These are phyloP conservation scores for Porphyrio hochstetteri DNA, from an alignment of 2,113 vertebrate genomes.

Conservation along the genomic window DNA sequence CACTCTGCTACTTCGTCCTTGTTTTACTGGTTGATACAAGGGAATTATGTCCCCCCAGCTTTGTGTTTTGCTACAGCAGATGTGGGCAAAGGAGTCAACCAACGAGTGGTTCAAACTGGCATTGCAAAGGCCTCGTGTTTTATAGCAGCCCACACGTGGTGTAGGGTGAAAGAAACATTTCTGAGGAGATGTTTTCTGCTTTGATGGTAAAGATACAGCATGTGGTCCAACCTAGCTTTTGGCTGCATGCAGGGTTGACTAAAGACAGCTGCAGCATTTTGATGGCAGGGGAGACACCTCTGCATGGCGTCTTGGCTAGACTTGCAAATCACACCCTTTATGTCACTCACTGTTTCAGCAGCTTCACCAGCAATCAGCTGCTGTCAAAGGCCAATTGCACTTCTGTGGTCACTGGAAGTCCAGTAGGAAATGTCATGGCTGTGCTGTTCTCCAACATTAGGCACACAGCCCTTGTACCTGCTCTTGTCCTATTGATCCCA, in stretches of 20 bases:
- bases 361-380: not conserved
- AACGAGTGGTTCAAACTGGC: not conserved
- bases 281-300: not conserved
- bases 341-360: not conserved
- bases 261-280: not conserved
- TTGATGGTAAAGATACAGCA: not conserved
- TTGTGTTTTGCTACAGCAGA: not conserved
- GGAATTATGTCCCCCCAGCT: not conserved
- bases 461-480: not conserved
- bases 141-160: not conserved
- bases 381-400: not conserved
- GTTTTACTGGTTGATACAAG: not conserved
- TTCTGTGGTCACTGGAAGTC: not conserved
- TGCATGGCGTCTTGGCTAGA: fast-evolving
- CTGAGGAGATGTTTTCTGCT: not conserved
- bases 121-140: not conserved
- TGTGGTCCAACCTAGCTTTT: not conserved
- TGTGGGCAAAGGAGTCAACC: not conserved
- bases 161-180: not conserved
- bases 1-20: not conserved
- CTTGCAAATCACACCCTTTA: not conserved
- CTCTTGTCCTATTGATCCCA: not conserved
- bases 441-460: not conserved
- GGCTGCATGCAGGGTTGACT: not conserved
- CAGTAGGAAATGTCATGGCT: not conserved